Evolutionary conservation across 2,113 vertebrate species (phyloP).

Genomic region (Protobothrops mucrosquamatus): DNA sequence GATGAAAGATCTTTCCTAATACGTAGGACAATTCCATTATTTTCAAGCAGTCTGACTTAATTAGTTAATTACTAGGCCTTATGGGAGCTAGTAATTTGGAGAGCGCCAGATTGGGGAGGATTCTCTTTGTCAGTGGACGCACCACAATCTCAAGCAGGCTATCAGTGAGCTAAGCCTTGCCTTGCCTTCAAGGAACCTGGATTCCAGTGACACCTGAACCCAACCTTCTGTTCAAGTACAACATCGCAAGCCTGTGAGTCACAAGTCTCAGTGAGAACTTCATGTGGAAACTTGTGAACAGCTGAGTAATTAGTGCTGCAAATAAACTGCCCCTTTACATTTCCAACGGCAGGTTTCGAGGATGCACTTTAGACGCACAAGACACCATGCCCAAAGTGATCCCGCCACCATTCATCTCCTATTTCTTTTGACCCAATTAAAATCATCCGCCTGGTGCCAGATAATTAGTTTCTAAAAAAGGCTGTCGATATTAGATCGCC

Average conservation of each 20-base stretch:
- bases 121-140: neutral
- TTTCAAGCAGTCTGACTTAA: neutral
- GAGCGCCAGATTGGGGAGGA: neutral
- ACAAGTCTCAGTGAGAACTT: neutral
- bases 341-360: neutral
- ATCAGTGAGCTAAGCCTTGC: neutral
- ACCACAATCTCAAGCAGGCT: neutral
- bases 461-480: slow-evolving; percentile 28
- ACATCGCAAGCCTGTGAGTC: neutral
- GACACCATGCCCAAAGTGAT: no score
- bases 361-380: neutral
- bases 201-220: neutral
- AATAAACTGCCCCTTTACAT: neutral
- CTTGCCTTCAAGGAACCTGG: neutral
- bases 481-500: neutral
- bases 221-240: neutral
- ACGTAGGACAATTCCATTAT: neutral
- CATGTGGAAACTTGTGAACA: neutral
- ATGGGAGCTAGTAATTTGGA: neutral
- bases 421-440: slow-evolving; percentile 11
- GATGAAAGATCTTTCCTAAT: neutral
- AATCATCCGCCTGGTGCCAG: neutral
- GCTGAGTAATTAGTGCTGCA: neutral
- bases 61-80: neutral
- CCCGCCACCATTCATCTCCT: neutral